Percentiles rank a stretch among this genome's conserved stretches.
Evolutionary conservation across 2,113 vertebrate genomes (phyloP).

Genomic region (Channa argus): DNA sequence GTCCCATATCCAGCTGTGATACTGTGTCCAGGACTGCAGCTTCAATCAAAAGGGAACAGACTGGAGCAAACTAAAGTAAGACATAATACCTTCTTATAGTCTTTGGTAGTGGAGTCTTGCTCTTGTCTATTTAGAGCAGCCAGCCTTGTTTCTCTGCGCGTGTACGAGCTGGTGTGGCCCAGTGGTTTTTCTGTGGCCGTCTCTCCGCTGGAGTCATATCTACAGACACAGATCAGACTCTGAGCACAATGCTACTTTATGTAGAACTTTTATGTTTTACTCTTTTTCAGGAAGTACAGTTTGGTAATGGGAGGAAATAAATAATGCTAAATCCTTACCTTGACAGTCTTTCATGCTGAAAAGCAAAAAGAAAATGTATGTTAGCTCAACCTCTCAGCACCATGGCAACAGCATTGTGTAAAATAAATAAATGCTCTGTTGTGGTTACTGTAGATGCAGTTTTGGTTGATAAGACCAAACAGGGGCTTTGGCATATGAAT

Average conservation of each 20-base stretch:
- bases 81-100: constrained; percentile 90
- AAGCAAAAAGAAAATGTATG: constrained; percentile 51
- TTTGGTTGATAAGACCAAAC: constrained; percentile 58
- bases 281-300: not conserved
- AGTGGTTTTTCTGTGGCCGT: constrained; percentile 83
- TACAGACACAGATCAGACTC: constrained; percentile 60
- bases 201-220: constrained; percentile 89
- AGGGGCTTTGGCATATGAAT: constrained; percentile 40
- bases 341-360: constrained; percentile 79
- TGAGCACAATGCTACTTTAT: constrained; percentile 3
- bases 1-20: not conserved
- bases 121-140: constrained; percentile 80
- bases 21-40: not conserved
- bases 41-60: not conserved
- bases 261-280: not conserved
- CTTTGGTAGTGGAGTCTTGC: constrained; percentile 85
- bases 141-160: constrained; percentile 89
- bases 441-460: constrained; percentile 33
- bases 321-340: constrained; percentile 63
- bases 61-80: not conserved
- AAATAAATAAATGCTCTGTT: constrained; percentile 12
- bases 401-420: constrained; percentile 36
- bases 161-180: constrained; percentile 86
- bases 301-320: not conserved
- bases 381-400: constrained; percentile 40